Evolutionary conservation across 2,888 invertebrate genomes (phyloP).

Genomic region (Micropterix aruncella): DNA sequence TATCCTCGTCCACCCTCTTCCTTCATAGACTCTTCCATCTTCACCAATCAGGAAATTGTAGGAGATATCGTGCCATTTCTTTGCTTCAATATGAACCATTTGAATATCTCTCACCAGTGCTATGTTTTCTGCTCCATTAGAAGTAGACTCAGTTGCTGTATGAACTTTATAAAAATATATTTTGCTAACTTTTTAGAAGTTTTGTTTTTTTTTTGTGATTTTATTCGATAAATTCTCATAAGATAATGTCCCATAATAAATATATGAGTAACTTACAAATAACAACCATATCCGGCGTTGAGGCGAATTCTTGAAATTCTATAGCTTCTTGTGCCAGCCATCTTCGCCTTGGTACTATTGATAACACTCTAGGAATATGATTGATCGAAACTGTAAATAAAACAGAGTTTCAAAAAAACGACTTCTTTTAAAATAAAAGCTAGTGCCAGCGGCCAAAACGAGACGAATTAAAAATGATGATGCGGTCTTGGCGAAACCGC

Average conservation of each 20-base stretch:
- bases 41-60: conserved; percentile 42
- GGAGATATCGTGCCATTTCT: conserved; percentile 34
- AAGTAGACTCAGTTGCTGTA: conserved; percentile 31
- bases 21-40: conserved; percentile 41
- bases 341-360: conserved; percentile 20
- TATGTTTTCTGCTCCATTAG: conserved; percentile 28
- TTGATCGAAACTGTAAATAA: too few species aligned
- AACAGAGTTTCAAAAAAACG: too few species aligned
- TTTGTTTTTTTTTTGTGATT: background rate
- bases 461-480: too few species aligned
- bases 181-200: background rate
- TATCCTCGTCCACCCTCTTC: conserved; percentile 36
- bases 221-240: background rate
- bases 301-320: conserved; percentile 17
- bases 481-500: too few species aligned
- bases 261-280: conserved; percentile 27
- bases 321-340: conserved; percentile 35
- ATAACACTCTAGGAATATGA: too few species aligned
- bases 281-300: conserved; percentile 30
- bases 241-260: too few species aligned
- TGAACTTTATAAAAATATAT: conserved; percentile 24
- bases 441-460: too few species aligned
- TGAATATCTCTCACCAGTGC: conserved; percentile 30
- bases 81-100: conserved; percentile 34
- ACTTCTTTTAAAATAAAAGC: too few species aligned